A percentile compares a stretch with the other conserved stretches of the same genome.
phyloP scores from a whole-genome alignment of 1,140 invertebrate genomes.

The Plectrocnemia conspersa region DNA sequence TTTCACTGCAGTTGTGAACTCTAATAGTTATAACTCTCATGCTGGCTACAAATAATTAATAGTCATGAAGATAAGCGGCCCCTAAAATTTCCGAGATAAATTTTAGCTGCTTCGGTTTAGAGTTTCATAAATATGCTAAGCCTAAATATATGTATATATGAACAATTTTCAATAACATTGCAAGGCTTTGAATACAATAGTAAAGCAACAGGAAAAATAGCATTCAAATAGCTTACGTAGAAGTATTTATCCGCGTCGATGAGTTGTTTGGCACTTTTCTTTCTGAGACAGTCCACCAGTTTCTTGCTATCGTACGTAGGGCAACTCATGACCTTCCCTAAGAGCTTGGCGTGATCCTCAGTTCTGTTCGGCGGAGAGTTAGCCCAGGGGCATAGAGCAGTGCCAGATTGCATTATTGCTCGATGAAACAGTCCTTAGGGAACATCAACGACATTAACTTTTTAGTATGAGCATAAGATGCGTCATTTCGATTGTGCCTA shows the following conservation, averaged over 20 bases:
- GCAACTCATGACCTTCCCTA: constrained; percentile 37
- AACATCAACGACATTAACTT: no score
- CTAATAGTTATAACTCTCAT: no score
- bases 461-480: no score
- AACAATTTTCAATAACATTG: no score
- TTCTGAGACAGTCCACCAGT: constrained; percentile 41
- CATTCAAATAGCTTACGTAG: constrained; percentile 31
- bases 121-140: no score
- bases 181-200: background rate
- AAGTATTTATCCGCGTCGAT: constrained; percentile 39
- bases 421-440: constrained; percentile 48
- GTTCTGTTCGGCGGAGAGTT: constrained; percentile 50
- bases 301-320: constrained; percentile 30
- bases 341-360: constrained; percentile 37
- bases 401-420: constrained; percentile 56
- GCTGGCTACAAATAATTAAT: no score
- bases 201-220: background rate
- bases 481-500: no score
- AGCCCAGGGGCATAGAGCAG: constrained; percentile 57
- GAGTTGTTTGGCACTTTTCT: constrained; percentile 38
- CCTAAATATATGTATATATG: no score
- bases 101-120: no score
- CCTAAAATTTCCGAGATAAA: no score
- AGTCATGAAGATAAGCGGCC: no score
- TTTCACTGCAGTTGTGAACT: no score